Percentiles rank a stretch among this genome's conserved stretches.
Evolutionary conservation across 2,888 invertebrate genomes (phyloP).

Genomic region (Urechis unicinctus): DNA sequence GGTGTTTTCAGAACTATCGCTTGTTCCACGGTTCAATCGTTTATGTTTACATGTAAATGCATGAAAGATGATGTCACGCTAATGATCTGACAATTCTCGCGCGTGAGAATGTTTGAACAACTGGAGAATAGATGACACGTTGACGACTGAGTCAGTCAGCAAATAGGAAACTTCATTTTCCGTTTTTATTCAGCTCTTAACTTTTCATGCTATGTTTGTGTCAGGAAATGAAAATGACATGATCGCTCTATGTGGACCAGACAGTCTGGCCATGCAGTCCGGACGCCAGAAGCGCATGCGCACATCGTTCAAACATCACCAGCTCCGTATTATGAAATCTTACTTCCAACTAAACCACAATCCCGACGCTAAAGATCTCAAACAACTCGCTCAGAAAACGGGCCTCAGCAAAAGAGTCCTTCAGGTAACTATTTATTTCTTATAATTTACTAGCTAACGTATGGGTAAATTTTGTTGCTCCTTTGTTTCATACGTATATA

Average conservation of each 20-base stretch:
- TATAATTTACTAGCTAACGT: neutral
- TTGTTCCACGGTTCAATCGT: too few species aligned
- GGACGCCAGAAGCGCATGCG: constrained; percentile 81
- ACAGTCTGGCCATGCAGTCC: constrained; percentile 5
- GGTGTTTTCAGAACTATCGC: too few species aligned
- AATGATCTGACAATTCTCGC: too few species aligned
- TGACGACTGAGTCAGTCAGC: too few species aligned
- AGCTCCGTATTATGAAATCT: constrained; percentile 96
- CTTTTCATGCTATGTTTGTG: too few species aligned
- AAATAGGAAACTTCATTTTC: too few species aligned
- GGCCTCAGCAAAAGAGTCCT: constrained; percentile 94
- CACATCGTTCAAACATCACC: constrained; percentile 98
- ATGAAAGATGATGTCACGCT: too few species aligned
- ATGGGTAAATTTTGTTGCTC: neutral
- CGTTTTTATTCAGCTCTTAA: too few species aligned
- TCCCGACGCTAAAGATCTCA: constrained; percentile 97
- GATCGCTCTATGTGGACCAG: neutral
- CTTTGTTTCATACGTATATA: too few species aligned
- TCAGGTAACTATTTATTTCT: constrained; percentile 64
- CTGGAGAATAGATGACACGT: too few species aligned
- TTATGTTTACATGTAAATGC: too few species aligned
- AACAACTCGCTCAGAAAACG: constrained; percentile 96
- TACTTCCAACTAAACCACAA: constrained; percentile 99
- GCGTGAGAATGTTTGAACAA: too few species aligned
- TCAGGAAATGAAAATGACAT: neutral